phyloP scores from a whole-genome alignment of 1,140 invertebrate genomes.

The Cylas formicarius region DNA sequence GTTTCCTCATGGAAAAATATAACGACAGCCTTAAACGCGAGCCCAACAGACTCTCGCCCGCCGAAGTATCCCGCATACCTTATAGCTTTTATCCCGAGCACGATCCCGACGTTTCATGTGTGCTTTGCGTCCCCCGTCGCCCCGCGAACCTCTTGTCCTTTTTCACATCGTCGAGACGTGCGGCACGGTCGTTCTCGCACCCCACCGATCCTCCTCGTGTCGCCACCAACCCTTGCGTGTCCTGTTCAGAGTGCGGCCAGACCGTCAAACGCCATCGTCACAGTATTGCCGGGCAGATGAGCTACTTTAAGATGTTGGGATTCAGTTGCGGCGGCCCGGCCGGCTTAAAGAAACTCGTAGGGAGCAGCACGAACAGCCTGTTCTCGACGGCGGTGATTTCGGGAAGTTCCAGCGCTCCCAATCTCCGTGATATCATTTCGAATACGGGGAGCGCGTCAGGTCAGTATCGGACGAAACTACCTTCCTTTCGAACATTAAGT shows the following conservation, averaged over 20 bases:
- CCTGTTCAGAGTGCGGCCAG: slow-evolving; percentile 48
- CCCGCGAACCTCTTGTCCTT: slow-evolving; percentile 42
- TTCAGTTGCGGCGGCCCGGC: slow-evolving; percentile 53
- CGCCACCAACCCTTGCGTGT: slow-evolving; percentile 37
- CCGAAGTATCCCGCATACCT: slow-evolving; percentile 15
- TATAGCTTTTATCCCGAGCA: slow-evolving; percentile 33
- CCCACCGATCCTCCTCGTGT: slow-evolving; percentile 27
- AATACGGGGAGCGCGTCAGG: slow-evolving; percentile 62
- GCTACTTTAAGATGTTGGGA: slow-evolving; percentile 80
- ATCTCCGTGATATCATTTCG: slow-evolving; percentile 78
- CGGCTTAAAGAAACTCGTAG: slow-evolving; percentile 59
- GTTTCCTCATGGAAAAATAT: slow-evolving; percentile 29
- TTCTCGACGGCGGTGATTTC: slow-evolving; percentile 93
- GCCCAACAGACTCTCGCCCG: slow-evolving; percentile 13
- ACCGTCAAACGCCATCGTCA: slow-evolving; percentile 75
- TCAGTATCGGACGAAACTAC: no score
- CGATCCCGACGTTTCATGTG: slow-evolving; percentile 44
- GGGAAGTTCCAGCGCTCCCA: slow-evolving; percentile 83
- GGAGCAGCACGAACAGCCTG: slow-evolving; percentile 69
- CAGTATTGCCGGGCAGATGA: slow-evolving; percentile 89
- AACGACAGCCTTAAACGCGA: slow-evolving; percentile 20
- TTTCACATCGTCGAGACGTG: slow-evolving; percentile 34
- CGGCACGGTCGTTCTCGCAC: slow-evolving; percentile 37
- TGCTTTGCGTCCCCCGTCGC: slow-evolving; percentile 40
- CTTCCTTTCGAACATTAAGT: no score